A percentile compares a stretch with the other conserved stretches of the same genome.
Evolutionary conservation across 2,888 invertebrate genomes (phyloP).

Genomic region (Seira musarum): DNA sequence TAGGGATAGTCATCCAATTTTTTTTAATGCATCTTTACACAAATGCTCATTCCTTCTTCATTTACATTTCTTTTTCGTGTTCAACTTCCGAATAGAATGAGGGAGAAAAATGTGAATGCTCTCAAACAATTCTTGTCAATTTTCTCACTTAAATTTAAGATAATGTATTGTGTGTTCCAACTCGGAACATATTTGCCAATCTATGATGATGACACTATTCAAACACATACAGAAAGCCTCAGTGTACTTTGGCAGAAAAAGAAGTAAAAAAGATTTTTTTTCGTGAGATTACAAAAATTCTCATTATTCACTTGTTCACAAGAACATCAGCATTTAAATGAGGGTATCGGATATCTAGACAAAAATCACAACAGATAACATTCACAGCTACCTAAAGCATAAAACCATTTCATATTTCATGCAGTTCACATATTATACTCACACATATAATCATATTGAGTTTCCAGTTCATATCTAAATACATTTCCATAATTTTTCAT

Average conservation of each 20-base stretch:
- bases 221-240: neutral
- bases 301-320: neutral
- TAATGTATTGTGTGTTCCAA: conserved; percentile 1
- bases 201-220: neutral
- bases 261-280: conserved; percentile 2
- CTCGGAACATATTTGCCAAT: conserved; percentile 8
- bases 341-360: conserved; percentile 7
- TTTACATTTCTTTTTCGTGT: conserved; percentile 8
- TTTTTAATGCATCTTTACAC: conserved; percentile 8
- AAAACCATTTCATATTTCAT: too few relatives aligned
- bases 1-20: neutral
- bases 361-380: too few relatives aligned
- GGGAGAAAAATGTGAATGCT: conserved; percentile 12
- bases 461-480: too few relatives aligned
- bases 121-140: conserved; percentile 17
- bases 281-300: neutral
- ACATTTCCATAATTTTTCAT: too few relatives aligned
- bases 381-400: too few relatives aligned
- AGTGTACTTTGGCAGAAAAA: neutral
- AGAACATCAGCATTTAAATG: conserved; percentile 2
- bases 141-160: conserved; percentile 12
- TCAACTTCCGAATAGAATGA: conserved; percentile 1
- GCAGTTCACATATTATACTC: too few relatives aligned
- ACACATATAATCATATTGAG: too few relatives aligned
- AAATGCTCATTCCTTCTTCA: neutral